These are phyloP conservation scores for Nanger granti DNA, from an alignment of 2,113 vertebrate genomes.

Conservation along the genomic window DNA sequence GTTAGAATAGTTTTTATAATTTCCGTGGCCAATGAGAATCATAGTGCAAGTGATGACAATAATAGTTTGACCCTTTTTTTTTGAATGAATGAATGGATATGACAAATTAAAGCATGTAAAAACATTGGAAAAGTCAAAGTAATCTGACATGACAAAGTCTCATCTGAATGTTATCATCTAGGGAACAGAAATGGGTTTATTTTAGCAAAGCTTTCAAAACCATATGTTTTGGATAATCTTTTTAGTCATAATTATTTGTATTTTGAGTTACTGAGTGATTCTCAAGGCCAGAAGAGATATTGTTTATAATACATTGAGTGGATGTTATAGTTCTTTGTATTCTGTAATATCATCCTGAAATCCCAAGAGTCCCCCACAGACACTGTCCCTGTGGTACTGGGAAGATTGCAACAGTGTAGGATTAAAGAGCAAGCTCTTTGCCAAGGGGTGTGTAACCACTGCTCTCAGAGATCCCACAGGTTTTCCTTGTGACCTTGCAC, in stretches of 20 bases:
- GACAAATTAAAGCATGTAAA: not conserved
- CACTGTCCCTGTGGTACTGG: not conserved
- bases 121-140: not conserved
- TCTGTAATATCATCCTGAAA: conserved; percentile 6
- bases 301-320: conserved; percentile 8
- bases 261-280: conserved; percentile 31
- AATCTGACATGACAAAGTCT: not conserved
- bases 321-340: not conserved
- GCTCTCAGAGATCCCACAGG: not conserved
- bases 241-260: conserved; percentile 12
- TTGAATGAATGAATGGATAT: not conserved
- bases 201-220: not conserved
- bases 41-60: not conserved
- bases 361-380: not conserved
- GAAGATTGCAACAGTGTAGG: not conserved
- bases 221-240: not conserved
- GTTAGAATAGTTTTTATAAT: not conserved
- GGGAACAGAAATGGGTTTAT: not conserved
- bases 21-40: not conserved
- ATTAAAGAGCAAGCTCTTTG: not conserved
- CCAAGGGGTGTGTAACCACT: not conserved
- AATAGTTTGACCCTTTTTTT: not conserved
- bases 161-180: not conserved
- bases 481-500: not conserved
- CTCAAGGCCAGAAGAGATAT: conserved; percentile 22